These are phyloP conservation scores for Felis catus DNA, from an alignment of 2,113 vertebrate genomes.

Conservation along the genomic window F.catus_Fca126_mat1.0 CM031423.1:2916001-2916500, in stretches of 20 bases:
- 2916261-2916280: neutral
- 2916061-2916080: neutral
- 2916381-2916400: neutral
- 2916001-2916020: neutral
- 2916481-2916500: neutral
- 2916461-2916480: neutral
- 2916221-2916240: neutral
- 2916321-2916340: neutral
- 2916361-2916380: neutral
- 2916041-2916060: neutral
- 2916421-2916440: neutral
- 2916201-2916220: rapidly evolving
- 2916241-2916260: neutral
- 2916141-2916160: neutral
- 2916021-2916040: too few relatives aligned
- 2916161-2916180: neutral
- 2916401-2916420: neutral
- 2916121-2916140: neutral
- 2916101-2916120: neutral
- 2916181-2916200: neutral
- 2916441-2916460: neutral
- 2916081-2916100: neutral
- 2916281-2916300: neutral
- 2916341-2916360: neutral
- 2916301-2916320: too few relatives aligned